Evolutionary conservation across 2,888 invertebrate species (phyloP).

Genomic region (Busseola fusca): DNA sequence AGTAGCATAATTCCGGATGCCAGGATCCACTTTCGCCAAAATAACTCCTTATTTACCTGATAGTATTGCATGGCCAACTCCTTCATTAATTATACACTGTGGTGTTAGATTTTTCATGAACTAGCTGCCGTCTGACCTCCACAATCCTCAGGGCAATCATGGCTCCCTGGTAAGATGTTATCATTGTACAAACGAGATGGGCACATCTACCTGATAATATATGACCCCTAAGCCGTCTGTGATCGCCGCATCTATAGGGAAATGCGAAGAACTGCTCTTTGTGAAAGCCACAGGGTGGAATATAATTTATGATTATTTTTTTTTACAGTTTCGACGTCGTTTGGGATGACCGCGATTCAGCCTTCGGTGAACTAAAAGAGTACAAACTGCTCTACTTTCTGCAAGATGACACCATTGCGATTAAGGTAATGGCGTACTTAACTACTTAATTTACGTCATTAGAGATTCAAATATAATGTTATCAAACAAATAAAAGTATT

Average conservation of each 20-base stretch:
- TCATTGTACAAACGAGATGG: conserved; percentile 36
- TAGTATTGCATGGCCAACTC: conserved; percentile 22
- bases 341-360: conserved; percentile 91
- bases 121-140: conserved; percentile 40
- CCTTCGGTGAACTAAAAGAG: conserved; percentile 88
- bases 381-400: conserved; percentile 94
- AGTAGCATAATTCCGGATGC: neutral
- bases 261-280: conserved; percentile 5
- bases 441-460: neutral
- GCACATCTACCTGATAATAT: conserved; percentile 47
- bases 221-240: conserved; percentile 24
- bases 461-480: neutral
- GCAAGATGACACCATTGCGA: conserved; percentile 94
- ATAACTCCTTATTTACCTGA: neutral
- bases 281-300: conserved; percentile 6
- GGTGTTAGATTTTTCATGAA: conserved; percentile 38
- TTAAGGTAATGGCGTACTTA: conserved; percentile 83
- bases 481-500: neutral
- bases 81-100: conserved; percentile 42
- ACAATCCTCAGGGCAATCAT: conserved; percentile 50
- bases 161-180: conserved; percentile 51
- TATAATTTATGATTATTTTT: conserved; percentile 22
- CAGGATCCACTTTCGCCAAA: conserved; percentile 17
- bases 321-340: conserved; percentile 90
- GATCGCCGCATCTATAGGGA: conserved; percentile 26